phyloP scores from a whole-genome alignment of 1,140 invertebrate species.

The Drosophila hydei region DNA sequence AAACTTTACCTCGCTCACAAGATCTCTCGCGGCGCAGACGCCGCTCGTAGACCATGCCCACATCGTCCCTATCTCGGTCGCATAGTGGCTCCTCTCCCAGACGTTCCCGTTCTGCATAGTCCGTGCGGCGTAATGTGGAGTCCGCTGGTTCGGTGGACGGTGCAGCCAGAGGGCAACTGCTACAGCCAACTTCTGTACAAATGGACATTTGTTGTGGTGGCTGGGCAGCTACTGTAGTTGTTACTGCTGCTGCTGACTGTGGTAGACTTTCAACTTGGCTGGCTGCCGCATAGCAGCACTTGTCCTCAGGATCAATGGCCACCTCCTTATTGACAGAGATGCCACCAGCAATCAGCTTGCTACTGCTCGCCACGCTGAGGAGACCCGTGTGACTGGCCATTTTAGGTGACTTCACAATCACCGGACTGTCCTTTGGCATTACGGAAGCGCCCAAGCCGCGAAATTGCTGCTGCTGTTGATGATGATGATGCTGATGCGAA shows the following conservation, averaged over 20 bases:
- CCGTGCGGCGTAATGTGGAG: constrained; percentile 44
- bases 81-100: constrained; percentile 26
- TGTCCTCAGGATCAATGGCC: constrained; percentile 83
- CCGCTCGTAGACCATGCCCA: constrained; percentile 68
- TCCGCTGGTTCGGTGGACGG: constrained; percentile 53
- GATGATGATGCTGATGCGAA: constrained; percentile 55
- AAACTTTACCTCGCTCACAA: constrained; percentile 57
- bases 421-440: constrained; percentile 82
- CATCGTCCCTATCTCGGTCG: constrained; percentile 42
- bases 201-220: constrained; percentile 60
- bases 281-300: constrained; percentile 67
- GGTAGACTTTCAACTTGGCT: constrained; percentile 58
- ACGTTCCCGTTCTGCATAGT: constrained; percentile 50
- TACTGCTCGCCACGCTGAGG: constrained; percentile 63
- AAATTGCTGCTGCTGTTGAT: constrained; percentile 66
- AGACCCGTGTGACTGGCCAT: constrained; percentile 62
- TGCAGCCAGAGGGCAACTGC: constrained; percentile 63
- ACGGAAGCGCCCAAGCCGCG: constrained; percentile 79
- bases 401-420: constrained; percentile 82
- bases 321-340: constrained; percentile 82
- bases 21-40: constrained; percentile 66
- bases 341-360: constrained; percentile 51
- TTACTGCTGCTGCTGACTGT: constrained; percentile 26
- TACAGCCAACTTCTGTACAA: constrained; percentile 76
- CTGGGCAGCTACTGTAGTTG: constrained; percentile 13